Conservation (phyloP, 2,888 invertebrate genomes). For the Rhopalosiphum nymphaeae region DNA sequence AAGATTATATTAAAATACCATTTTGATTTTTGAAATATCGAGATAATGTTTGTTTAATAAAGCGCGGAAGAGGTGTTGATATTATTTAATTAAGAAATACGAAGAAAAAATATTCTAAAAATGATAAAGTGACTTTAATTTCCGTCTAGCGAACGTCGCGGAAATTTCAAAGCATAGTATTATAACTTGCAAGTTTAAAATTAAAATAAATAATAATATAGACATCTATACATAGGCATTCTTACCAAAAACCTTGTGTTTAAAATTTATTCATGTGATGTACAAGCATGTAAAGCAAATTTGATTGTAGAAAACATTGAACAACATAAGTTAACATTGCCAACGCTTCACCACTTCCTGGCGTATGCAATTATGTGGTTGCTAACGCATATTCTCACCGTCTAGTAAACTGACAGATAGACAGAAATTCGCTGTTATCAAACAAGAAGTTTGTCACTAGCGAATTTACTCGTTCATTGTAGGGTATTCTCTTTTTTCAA, state of each 20-base stretch:
- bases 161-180: not conserved
- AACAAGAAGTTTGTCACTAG: not conserved
- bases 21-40: not conserved
- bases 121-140: not conserved
- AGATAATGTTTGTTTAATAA: not conserved
- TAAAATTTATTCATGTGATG: not conserved
- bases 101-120: not conserved
- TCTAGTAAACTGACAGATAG: not conserved
- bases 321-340: not conserved
- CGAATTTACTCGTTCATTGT: not conserved
- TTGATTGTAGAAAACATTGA: not conserved
- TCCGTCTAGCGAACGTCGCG: not conserved
- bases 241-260: no score
- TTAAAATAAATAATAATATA: not conserved
- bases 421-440: not conserved
- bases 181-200: not conserved
- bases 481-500: not conserved
- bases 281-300: not conserved
- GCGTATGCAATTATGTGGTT: not conserved
- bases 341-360: not conserved
- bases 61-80: not conserved
- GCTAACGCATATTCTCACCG: not conserved
- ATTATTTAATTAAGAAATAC: not conserved
- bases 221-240: no score
- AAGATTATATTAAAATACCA: not conserved